Base-by-base conservation (phyloP, 2,888 invertebrate genomes). In the Hypsopygia costalis region DNA sequence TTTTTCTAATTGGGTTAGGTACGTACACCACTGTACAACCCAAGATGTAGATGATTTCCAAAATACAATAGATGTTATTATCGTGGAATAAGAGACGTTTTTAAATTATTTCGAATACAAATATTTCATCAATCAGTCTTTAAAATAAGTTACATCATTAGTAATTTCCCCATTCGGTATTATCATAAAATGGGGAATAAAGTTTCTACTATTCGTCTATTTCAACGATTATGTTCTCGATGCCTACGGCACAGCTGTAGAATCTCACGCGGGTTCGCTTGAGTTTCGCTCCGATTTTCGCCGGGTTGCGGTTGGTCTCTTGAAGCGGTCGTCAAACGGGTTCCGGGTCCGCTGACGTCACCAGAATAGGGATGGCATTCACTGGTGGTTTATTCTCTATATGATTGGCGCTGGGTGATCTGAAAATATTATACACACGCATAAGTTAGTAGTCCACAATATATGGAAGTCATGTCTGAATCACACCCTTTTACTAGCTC, bases 341-440 rank as follows among this genome's bases (percentile, higher is more conserved):
- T 45, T 75, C 85, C 9, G 71, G 65, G 37, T 81, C 86, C 9
- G 82, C 67, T 35, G 81, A 75, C 55, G 81, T 87, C 64, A 88
- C 86, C 43, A 88, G 66, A 52, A 87, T 87, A 8, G 86, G 87
- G 49, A 85, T 82, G 25, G 25, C 7, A 6, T 25, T 25, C 44
- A 75, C 71, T 38, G 74, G 70, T 1, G 33, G 6, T 20, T 55
- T 54, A 41, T 74, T 72, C 31, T 56, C 64, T 37, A 79, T 65
- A 44, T 71, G 66, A 37, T 73, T 66, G 20, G 77, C 77, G 54
- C 82, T 87, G 37, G 81, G 79, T 22, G 83, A 82, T 62, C 85
- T 87, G 68, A 9, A 64, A 64, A 1, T 16, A 10, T 4, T 31
- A 31, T 7, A 22, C 9, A 34, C 16, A 3, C 16, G 16, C 4